Evolutionary conservation across 2,888 invertebrate species (phyloP).

Genomic region (Drosophila mimetica): DNA sequence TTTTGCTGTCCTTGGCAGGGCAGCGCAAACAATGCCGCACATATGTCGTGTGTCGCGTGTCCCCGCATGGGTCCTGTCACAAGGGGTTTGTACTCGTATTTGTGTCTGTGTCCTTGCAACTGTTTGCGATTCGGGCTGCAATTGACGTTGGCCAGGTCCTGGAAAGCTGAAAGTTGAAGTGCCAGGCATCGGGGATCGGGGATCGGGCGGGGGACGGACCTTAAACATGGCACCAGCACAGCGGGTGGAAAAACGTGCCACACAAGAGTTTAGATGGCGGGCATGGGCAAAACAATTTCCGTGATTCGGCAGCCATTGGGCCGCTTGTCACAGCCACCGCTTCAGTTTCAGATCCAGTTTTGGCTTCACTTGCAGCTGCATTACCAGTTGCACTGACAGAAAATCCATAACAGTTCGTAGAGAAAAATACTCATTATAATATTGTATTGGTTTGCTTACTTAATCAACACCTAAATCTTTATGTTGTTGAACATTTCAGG

Average conservation of each 20-base stretch:
- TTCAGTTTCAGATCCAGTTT: conserved; percentile 6
- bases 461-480: too few relatives aligned
- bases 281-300: conserved; percentile 58
- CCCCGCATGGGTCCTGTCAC: conserved; percentile 27
- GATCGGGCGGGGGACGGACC: neutral
- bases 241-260: conserved; percentile 25
- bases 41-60: neutral
- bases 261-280: conserved; percentile 5
- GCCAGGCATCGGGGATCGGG: neutral
- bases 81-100: conserved; percentile 5
- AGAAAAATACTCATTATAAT: too few relatives aligned
- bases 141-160: conserved; percentile 35
- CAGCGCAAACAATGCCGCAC: conserved; percentile 28
- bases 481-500: too few relatives aligned
- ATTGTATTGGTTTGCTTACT: too few relatives aligned
- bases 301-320: conserved; percentile 51
- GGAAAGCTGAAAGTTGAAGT: conserved; percentile 13
- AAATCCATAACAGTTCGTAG: neutral
- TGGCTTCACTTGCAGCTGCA: conserved; percentile 6
- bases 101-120: conserved; percentile 32
- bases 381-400: neutral
- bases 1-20: conserved; percentile 18
- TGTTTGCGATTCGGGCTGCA: conserved; percentile 41
- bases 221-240: conserved; percentile 2
- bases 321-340: conserved; percentile 35